These are phyloP conservation scores for Taenaris catops DNA, from an alignment of 2,888 invertebrate species.

Conservation along the genomic window DNA sequence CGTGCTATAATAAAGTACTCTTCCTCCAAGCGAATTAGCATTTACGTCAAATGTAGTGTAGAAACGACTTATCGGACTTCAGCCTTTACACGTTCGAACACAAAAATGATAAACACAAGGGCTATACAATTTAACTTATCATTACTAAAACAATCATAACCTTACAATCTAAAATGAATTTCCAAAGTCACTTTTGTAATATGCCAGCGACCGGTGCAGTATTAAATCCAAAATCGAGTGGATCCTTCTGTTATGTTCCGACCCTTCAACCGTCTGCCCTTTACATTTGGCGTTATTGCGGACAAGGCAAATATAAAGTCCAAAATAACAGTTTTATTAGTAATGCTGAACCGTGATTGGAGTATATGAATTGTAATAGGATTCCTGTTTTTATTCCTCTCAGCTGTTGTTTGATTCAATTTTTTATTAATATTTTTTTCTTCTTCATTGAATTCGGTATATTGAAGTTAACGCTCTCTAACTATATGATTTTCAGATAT, in stretches of 20 bases:
- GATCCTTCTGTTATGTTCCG: conserved; percentile 1
- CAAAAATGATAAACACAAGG: too few species aligned
- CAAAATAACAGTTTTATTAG: conserved; percentile 24
- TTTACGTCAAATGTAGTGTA: too few species aligned
- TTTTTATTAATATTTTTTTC: too few species aligned
- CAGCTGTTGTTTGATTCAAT: conserved; percentile 23
- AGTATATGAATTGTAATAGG: conserved; percentile 27
- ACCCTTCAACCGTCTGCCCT: conserved; percentile 11
- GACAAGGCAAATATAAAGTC: conserved; percentile 16
- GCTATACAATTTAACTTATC: too few species aligned
- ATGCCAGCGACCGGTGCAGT: conserved; percentile 3
- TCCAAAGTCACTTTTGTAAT: conserved; percentile 7
- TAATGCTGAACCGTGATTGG: conserved; percentile 23
- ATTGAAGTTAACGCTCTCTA: too few species aligned
- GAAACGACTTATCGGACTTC: too few species aligned
- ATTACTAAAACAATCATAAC: neutral
- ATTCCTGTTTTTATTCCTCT: conserved; percentile 25
- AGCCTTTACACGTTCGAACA: too few species aligned
- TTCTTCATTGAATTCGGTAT: too few species aligned
- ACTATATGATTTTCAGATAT: too few species aligned
- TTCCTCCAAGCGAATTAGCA: too few species aligned
- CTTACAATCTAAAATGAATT: conserved; percentile 1
- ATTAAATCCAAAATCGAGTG: conserved; percentile 11
- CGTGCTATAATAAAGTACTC: too few species aligned
- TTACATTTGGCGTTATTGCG: conserved; percentile 15